Conservation (phyloP, 2,113 vertebrate genomes). For the Globicephala melas region DNA sequence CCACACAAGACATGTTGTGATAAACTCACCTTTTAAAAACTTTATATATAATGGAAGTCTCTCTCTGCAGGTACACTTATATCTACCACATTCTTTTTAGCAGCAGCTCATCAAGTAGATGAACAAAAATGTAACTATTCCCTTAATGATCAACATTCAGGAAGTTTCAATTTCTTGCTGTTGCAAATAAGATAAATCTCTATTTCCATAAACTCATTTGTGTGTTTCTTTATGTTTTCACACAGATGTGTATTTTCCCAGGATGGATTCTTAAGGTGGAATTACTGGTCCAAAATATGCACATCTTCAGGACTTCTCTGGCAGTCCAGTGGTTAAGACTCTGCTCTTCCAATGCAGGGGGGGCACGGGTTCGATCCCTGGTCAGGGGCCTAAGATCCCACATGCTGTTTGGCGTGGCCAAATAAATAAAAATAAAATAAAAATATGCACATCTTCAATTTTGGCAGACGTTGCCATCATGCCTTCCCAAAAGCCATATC, state of each 20-base stretch:
- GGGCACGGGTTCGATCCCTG: no score
- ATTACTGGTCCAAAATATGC: neutral
- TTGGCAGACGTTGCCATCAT: neutral
- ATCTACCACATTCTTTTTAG: neutral
- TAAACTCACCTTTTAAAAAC: neutral
- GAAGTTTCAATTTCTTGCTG: neutral
- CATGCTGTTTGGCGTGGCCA: no score
- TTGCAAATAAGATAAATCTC: slow-evolving; percentile 3
- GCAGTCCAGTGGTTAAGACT: no score
- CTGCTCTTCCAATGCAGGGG: no score
- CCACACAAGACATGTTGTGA: neutral
- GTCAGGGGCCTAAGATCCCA: no score
- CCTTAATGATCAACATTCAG: neutral
- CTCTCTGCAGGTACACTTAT: neutral
- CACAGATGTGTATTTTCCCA: neutral
- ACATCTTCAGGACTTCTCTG: neutral
- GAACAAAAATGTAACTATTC: neutral
- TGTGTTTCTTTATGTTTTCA: neutral
- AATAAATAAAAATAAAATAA: neutral
- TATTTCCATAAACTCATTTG: neutral
- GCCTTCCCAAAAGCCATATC: neutral
- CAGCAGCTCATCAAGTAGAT: neutral
- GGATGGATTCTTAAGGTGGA: neutral
- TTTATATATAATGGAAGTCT: neutral
- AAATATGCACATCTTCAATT: neutral